Conservation (phyloP, 1,140 invertebrate species). For the Orchesella cincta region DNA sequence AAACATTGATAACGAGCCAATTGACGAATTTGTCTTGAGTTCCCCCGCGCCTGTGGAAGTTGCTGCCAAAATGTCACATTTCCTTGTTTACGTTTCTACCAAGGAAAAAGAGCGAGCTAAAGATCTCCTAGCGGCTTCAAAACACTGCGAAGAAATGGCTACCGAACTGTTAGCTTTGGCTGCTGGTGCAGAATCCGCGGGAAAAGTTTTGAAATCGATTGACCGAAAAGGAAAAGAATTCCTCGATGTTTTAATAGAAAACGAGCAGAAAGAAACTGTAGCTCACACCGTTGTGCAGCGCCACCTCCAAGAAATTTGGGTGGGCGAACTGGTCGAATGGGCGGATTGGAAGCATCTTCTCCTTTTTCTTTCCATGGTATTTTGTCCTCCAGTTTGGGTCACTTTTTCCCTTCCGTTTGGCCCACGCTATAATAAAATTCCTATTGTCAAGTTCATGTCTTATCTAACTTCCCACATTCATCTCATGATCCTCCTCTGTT, state of each 20-base stretch:
- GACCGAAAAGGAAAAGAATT: slow-evolving; percentile 90
- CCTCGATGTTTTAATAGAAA: slow-evolving; percentile 84
- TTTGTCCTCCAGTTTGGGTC: slow-evolving; percentile 93
- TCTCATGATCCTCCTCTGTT: slow-evolving; percentile 85
- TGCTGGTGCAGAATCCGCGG: slow-evolving; percentile 88
- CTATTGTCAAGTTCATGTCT: slow-evolving; percentile 95
- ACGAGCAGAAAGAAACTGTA: slow-evolving; percentile 11
- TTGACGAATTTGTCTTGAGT: slow-evolving; percentile 93
- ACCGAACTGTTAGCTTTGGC: slow-evolving; percentile 92
- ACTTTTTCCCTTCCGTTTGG: slow-evolving; percentile 91
- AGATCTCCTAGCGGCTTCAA: slow-evolving; percentile 90
- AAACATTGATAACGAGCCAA: slow-evolving; percentile 91
- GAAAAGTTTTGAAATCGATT: slow-evolving; percentile 65
- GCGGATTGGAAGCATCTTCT: slow-evolving; percentile 89
- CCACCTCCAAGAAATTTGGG: slow-evolving; percentile 93
- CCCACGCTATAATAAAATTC: not conserved
- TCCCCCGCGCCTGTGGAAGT: slow-evolving; percentile 97
- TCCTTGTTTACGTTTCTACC: not conserved
- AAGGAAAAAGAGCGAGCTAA: slow-evolving; percentile 95
- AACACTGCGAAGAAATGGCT: slow-evolving; percentile 82
- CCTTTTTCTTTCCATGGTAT: slow-evolving; percentile 84
- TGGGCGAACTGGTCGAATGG: slow-evolving; percentile 92
- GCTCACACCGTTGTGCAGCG: slow-evolving; percentile 70
- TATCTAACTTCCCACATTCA: slow-evolving; percentile 97
- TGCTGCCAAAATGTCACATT: slow-evolving; percentile 74